phyloP scores from a whole-genome alignment of 2,888 invertebrate genomes.

The Cephus spinipes region DNA sequence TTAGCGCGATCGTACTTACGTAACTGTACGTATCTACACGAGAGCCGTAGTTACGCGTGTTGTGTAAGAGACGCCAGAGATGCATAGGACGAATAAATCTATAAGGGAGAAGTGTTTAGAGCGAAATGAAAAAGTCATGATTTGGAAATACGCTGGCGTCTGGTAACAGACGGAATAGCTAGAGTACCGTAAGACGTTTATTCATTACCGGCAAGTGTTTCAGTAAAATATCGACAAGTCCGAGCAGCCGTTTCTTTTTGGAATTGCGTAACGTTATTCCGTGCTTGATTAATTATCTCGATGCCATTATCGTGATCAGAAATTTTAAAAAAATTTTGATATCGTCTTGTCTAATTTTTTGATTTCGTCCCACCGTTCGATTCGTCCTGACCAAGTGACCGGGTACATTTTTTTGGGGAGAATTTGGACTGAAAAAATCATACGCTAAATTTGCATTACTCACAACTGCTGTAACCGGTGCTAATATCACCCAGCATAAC shows the following conservation, averaged over 20 bases:
- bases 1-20: conserved; percentile 25
- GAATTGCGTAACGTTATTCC: neutral
- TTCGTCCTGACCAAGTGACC: too few species aligned
- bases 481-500: conserved; percentile 76
- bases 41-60: neutral
- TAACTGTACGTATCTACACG: neutral
- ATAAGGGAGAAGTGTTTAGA: neutral
- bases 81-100: neutral
- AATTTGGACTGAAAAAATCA: too few species aligned
- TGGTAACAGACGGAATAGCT: neutral
- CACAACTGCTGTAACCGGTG: conserved; percentile 79
- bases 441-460: conserved; percentile 57
- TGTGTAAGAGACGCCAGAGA: neutral
- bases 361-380: neutral
- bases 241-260: neutral
- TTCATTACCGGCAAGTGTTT: neutral
- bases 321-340: accelerated
- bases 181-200: neutral
- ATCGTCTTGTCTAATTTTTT: neutral
- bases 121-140: neutral
- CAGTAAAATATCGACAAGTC: neutral
- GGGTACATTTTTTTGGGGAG: accelerated
- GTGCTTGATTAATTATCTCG: neutral
- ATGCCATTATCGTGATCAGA: neutral
- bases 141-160: neutral